phyloP scores from a whole-genome alignment of 2,888 invertebrate genomes.

The Ligdia adustata region DNA sequence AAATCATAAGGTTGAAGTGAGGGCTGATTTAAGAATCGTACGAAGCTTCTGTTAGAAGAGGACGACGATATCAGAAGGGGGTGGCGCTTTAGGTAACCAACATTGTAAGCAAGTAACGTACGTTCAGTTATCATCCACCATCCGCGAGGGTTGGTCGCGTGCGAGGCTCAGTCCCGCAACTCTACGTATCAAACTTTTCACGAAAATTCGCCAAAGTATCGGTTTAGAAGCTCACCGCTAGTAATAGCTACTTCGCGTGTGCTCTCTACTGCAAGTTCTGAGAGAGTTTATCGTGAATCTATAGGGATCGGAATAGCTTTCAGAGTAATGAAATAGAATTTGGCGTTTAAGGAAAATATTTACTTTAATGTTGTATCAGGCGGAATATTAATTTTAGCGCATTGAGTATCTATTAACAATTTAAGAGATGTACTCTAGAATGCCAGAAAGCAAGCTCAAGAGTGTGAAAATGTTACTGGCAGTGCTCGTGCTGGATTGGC shows the following conservation, averaged over 20 bases:
- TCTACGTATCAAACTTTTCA: conserved; percentile 72
- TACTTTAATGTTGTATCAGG: too few relatives aligned
- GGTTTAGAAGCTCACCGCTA: conserved; percentile 56
- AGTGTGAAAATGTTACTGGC: conserved; percentile 63
- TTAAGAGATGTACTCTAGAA: conserved; percentile 44
- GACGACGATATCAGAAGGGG: conserved; percentile 63
- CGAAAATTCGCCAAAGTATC: conserved; percentile 68
- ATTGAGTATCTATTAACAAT: too few relatives aligned
- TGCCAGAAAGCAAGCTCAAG: conserved; percentile 49
- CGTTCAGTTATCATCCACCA: conserved; percentile 61
- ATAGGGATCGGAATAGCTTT: too few relatives aligned
- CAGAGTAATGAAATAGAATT: too few relatives aligned
- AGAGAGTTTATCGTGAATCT: conserved; percentile 56
- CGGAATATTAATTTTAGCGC: conserved; percentile 41
- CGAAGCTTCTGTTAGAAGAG: conserved; percentile 53
- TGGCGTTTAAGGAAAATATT: too few relatives aligned
- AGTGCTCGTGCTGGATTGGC: conserved; percentile 69
- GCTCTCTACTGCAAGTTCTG: conserved; percentile 64
- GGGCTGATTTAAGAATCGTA: conserved; percentile 58
- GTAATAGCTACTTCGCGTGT: conserved; percentile 78
- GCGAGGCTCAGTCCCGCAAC: conserved; percentile 32
- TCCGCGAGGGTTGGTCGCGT: conserved; percentile 53
- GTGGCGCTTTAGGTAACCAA: conserved; percentile 57
- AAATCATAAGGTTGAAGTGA: conserved; percentile 56
- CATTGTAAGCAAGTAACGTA: conserved; percentile 52